phyloP scores from a whole-genome alignment of 2,888 invertebrate species.

The Lobophora halterata region DNA sequence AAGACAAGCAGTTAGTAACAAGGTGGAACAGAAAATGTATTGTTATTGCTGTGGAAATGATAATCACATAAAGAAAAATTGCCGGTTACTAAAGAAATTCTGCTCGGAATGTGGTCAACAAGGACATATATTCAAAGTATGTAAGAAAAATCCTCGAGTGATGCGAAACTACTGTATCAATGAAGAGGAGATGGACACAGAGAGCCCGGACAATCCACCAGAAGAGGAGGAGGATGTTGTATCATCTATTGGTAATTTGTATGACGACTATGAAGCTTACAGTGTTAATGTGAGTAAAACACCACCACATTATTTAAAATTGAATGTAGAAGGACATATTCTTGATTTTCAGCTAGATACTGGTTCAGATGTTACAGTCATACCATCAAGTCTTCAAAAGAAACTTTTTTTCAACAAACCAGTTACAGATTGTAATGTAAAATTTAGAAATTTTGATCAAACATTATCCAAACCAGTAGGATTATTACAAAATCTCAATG shows the following conservation, averaged over 20 bases:
- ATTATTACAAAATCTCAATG: too few species aligned
- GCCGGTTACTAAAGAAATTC: not conserved
- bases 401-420: not conserved
- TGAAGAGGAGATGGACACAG: not conserved
- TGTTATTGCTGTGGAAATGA: slow-evolving; percentile 1
- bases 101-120: slow-evolving; percentile 4
- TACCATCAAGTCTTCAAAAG: not conserved
- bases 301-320: too few species aligned
- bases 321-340: too few species aligned
- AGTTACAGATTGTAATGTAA: not conserved
- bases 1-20: too few species aligned
- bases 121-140: slow-evolving; percentile 3
- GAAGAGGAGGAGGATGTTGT: not conserved
- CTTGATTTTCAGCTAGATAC: too few species aligned
- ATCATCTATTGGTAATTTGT: too few species aligned
- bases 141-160: too few species aligned
- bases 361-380: not conserved
- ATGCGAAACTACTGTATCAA: not conserved
- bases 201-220: not conserved
- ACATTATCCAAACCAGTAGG: too few species aligned
- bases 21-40: too few species aligned
- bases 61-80: not conserved
- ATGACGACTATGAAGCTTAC: too few species aligned
- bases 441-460: not conserved
- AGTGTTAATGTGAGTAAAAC: too few species aligned